Evolutionary conservation across 2,113 vertebrate genomes (phyloP).

Genomic region (Pleuronectes platessa): DNA sequence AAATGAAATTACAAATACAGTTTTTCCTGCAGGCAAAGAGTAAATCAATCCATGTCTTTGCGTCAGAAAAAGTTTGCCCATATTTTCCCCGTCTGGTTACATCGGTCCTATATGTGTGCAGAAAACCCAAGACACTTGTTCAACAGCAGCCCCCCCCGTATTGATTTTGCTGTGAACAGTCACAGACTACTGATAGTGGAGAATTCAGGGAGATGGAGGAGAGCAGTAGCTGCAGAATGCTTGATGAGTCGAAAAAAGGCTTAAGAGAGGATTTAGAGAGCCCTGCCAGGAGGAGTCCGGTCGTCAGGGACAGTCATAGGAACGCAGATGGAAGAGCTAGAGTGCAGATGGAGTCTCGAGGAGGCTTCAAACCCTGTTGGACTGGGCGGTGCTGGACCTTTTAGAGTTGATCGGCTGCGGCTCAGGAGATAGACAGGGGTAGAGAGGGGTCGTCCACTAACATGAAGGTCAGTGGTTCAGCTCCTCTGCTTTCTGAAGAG

Average conservation of each 20-base stretch:
- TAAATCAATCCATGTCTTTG: not conserved
- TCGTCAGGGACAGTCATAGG: slow-evolving; percentile 22
- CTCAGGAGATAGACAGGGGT: not conserved
- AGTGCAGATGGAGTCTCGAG: not conserved
- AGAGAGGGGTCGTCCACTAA: not conserved
- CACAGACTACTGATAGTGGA: slow-evolving; percentile 25
- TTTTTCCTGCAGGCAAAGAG: not conserved
- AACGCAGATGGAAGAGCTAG: slow-evolving; percentile 33
- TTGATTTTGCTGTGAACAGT: slow-evolving; percentile 52
- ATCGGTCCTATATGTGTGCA: not conserved
- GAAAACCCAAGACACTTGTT: not conserved
- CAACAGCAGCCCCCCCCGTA: slow-evolving; percentile 9
- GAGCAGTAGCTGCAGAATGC: slow-evolving; percentile 37
- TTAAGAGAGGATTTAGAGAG: slow-evolving; percentile 33
- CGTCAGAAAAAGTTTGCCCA: not conserved
- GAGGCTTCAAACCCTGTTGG: slow-evolving; percentile 10
- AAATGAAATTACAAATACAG: not conserved
- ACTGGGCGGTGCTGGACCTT: not conserved
- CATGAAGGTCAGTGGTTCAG: no score
- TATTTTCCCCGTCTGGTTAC: not conserved
- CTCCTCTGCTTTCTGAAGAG: no score
- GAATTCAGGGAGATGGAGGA: slow-evolving; percentile 27
- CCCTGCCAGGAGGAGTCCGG: slow-evolving; percentile 29
- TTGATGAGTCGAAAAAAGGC: slow-evolving; percentile 46
- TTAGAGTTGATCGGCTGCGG: not conserved